Percentiles rank a stretch among this genome's conserved stretches.
Conservation (phyloP, 2,888 invertebrate genomes). For the Tridacna gigas region DNA sequence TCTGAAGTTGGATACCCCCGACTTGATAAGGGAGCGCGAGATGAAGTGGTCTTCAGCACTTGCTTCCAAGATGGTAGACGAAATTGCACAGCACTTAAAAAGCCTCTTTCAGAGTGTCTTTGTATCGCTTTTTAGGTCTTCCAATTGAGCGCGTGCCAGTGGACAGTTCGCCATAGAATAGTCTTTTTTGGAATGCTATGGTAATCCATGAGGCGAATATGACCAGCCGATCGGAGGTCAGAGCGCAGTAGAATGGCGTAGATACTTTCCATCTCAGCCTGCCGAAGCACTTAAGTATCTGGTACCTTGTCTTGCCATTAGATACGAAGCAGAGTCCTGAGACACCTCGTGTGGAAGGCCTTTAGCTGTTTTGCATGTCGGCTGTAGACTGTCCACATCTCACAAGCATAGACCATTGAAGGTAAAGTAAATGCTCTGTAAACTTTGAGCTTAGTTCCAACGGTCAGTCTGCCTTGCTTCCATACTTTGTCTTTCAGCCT, state of each 20-base stretch:
- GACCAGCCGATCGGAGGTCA: neutral
- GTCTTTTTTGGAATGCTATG: neutral
- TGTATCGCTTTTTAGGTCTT: neutral
- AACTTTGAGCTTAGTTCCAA: neutral
- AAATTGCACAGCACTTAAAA: neutral
- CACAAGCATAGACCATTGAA: neutral
- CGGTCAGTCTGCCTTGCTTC: too few species aligned
- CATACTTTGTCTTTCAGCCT: constrained; percentile 2
- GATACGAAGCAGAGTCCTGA: neutral
- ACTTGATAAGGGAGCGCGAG: neutral
- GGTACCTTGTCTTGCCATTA: constrained; percentile 9
- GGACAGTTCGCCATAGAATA: neutral
- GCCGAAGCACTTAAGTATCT: neutral
- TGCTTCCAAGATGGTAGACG: neutral
- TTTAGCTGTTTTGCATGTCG: neutral
- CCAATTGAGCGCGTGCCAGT: neutral
- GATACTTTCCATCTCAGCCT: neutral
- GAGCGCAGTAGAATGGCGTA: neutral
- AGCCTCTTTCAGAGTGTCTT: neutral
- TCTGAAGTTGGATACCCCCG: neutral
- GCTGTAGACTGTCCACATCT: neutral
- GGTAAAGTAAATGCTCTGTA: neutral
- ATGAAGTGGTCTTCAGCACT: neutral
- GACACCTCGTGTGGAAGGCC: constrained; percentile 3
- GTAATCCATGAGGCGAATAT: neutral